Evolutionary conservation across 1,140 invertebrate species (phyloP).

Genomic region (roundworm (Caenorhabditis elegans)): DNA sequence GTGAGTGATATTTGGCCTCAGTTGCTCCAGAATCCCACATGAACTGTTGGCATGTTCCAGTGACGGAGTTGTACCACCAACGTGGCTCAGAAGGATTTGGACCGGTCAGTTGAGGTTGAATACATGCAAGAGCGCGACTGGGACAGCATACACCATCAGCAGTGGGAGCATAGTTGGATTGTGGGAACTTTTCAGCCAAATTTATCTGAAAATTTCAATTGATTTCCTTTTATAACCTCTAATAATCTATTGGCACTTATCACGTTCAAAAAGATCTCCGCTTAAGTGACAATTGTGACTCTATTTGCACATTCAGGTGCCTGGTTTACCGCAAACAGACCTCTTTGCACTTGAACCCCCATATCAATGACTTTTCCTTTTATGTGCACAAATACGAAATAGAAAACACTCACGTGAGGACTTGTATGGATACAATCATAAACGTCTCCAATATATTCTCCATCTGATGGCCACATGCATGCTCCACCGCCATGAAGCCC

Average conservation of each 20-base stretch:
- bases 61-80: constrained; percentile 51
- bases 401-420: constrained; percentile 36
- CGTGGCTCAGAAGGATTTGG: constrained; percentile 50
- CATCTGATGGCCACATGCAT: constrained; percentile 46
- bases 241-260: not conserved
- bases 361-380: not conserved
- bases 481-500: constrained; percentile 45
- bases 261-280: not conserved
- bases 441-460: constrained; percentile 49
- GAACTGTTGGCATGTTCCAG: constrained; percentile 49
- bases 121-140: constrained; percentile 43
- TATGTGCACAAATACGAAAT: not conserved
- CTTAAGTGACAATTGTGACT: no score
- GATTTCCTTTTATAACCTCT: not conserved
- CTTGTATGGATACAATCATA: constrained; percentile 52
- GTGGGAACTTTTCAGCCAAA: constrained; percentile 41
- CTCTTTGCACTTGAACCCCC: not conserved
- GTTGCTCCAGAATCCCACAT: constrained; percentile 47
- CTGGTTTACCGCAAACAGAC: not conserved
- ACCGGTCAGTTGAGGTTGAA: constrained; percentile 48
- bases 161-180: constrained; percentile 39
- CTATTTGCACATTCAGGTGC: not conserved
- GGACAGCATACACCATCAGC: constrained; percentile 52
- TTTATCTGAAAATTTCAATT: constrained; percentile 29
- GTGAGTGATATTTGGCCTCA: constrained; percentile 34